Evolutionary conservation across 1,140 invertebrate genomes (phyloP).

Genomic region (Drosophila lacertosa): DNA sequence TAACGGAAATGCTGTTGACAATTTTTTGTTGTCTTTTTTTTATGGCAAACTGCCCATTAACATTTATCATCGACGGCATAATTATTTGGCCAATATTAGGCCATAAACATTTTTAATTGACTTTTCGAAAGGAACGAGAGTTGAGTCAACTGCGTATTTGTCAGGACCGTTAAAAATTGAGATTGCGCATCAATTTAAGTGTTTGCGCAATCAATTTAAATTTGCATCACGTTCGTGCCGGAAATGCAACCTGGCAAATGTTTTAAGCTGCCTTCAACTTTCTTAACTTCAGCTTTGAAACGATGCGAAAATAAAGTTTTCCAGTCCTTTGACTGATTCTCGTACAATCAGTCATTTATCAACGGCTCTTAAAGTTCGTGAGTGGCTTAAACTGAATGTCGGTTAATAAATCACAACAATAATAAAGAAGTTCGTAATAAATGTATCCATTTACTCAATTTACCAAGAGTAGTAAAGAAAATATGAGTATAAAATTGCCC

Average conservation of each 20-base stretch:
- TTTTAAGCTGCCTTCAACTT: background rate
- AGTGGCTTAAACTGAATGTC: background rate
- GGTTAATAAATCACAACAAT: background rate
- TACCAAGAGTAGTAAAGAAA: too few species aligned
- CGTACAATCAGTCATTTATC: background rate
- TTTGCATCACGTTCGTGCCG: background rate
- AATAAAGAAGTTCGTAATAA: too few species aligned
- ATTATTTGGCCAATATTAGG: slow-evolving; percentile 71
- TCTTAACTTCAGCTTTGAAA: background rate
- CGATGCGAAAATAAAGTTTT: slow-evolving; percentile 7
- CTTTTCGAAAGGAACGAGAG: slow-evolving; percentile 16
- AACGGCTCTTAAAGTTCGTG: background rate
- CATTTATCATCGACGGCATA: slow-evolving; percentile 58
- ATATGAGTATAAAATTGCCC: too few species aligned
- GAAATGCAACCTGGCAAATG: background rate
- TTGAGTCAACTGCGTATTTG: slow-evolving; percentile 4
- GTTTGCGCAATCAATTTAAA: slow-evolving; percentile 7
- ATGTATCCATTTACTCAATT: too few species aligned
- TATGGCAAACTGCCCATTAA: slow-evolving; percentile 50
- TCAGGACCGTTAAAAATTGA: slow-evolving; percentile 18
- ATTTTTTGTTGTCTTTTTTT: slow-evolving; percentile 51
- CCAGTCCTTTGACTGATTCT: background rate
- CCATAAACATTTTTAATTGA: slow-evolving; percentile 72
- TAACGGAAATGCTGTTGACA: slow-evolving; percentile 58
- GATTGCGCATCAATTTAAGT: slow-evolving; percentile 6